Evolutionary conservation across 2,888 invertebrate species (phyloP).

Genomic region (Ametastegia equiseti): DNA sequence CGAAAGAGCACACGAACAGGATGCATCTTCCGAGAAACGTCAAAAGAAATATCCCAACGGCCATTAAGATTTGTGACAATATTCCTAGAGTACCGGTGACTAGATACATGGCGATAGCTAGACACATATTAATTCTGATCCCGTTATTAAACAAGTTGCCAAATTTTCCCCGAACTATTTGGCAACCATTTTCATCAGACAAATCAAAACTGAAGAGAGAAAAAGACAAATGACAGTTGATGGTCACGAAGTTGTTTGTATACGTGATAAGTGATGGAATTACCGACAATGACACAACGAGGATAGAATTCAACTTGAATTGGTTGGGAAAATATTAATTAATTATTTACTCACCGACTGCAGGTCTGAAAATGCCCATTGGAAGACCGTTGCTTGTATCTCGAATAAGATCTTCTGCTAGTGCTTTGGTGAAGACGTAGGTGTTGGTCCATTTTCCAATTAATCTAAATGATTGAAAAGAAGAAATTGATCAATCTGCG

Average conservation of each 20-base stretch:
- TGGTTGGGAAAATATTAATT: not conserved
- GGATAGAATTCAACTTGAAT: not conserved
- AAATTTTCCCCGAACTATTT: not conserved
- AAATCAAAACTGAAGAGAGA: not conserved
- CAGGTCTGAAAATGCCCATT: constrained; percentile 88
- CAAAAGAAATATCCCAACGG: constrained; percentile 57
- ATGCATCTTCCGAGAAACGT: constrained; percentile 57
- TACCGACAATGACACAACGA: not conserved
- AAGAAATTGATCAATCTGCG: not conserved
- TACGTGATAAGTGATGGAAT: not conserved
- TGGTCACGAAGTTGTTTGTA: not conserved
- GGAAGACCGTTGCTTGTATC: constrained; percentile 81
- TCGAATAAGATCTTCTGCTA: constrained; percentile 85
- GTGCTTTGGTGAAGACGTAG: constrained; percentile 91
- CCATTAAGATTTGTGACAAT: constrained; percentile 56
- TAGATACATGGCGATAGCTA: constrained; percentile 63
- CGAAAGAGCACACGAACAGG: constrained; percentile 57
- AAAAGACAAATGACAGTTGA: constrained; percentile 6
- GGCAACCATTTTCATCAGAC: not conserved
- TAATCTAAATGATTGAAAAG: constrained; percentile 73
- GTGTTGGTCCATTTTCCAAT: constrained; percentile 88
- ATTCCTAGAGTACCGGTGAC: constrained; percentile 58
- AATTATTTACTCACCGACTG: constrained; percentile 80
- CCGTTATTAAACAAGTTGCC: not conserved
- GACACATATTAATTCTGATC: constrained; percentile 61